phyloP scores from a whole-genome alignment of 2,888 invertebrate genomes.

The Stratiomys singularior region DNA sequence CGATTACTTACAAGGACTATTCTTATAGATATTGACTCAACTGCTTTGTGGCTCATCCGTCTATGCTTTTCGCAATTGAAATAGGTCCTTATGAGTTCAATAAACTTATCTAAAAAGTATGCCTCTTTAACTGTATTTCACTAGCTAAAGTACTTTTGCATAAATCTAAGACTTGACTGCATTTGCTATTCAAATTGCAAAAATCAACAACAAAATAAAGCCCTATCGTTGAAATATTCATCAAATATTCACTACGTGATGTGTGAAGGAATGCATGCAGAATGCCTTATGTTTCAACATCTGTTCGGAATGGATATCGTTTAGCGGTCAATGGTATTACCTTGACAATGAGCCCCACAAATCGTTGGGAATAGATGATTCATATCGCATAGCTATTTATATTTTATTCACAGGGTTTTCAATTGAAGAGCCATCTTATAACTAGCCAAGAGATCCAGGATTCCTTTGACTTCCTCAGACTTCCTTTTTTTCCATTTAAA shows the following conservation, averaged over 20 bases:
- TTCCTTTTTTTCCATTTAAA: no score
- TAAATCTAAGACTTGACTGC: neutral
- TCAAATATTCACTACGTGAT: conserved; percentile 1
- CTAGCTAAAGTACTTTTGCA: neutral
- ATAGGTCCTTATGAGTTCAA: neutral
- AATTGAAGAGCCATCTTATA: no score
- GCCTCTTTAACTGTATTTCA: neutral
- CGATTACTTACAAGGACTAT: no score
- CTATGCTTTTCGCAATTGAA: neutral
- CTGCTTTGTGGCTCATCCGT: no score
- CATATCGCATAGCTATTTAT: no score
- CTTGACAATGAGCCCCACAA: neutral
- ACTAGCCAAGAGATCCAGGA: no score
- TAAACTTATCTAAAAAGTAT: neutral
- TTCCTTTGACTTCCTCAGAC: no score
- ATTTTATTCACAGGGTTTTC: no score
- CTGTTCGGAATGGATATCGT: neutral
- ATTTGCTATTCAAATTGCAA: neutral
- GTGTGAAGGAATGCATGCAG: neutral
- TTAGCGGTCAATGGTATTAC: conserved; percentile 21
- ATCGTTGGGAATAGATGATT: neutral
- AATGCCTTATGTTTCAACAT: neutral
- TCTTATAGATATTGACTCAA: no score
- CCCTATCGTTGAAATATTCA: neutral
- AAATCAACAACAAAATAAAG: neutral